A percentile compares a stretch with the other conserved stretches of the same genome.
These are phyloP conservation scores for Ciconia stormi DNA, from an alignment of 2,113 vertebrate species.

Conservation along the genomic window DNA sequence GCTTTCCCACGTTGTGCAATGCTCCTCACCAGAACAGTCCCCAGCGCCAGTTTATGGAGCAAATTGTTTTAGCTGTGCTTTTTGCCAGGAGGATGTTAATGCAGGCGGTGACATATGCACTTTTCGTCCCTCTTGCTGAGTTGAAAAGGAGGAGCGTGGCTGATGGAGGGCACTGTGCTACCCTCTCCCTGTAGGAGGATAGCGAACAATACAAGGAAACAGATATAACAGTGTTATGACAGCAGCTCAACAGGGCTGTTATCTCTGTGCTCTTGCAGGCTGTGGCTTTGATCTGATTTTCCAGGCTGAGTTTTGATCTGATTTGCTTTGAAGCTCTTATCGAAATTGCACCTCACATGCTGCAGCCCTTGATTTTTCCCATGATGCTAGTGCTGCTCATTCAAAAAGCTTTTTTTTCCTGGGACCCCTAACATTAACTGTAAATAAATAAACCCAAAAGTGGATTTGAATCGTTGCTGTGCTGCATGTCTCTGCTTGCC, in stretches of 20 bases:
- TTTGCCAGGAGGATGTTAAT: rapidly evolving
- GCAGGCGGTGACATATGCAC: rapidly evolving
- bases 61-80: not conserved
- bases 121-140: rapidly evolving
- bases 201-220: not conserved
- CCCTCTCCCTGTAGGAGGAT: rapidly evolving
- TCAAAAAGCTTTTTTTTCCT: not conserved
- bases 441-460: not conserved
- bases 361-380: not conserved
- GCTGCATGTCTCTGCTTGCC: not conserved
- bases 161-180: not conserved
- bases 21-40: not conserved
- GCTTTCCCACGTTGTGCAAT: rapidly evolving
- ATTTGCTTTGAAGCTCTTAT: not conserved
- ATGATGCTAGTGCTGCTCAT: not conserved
- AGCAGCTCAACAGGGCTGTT: not conserved
- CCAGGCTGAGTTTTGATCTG: not conserved
- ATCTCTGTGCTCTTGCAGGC: not conserved
- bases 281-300: not conserved
- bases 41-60: not conserved
- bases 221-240: not conserved
- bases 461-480: not conserved
- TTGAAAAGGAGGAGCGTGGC: rapidly evolving
- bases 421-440: not conserved
- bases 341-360: not conserved